A percentile compares a stretch with the other conserved stretches of the same genome.
phyloP scores from a whole-genome alignment of 2,888 invertebrate species.

The Coronaproctus castanopsis region DNA sequence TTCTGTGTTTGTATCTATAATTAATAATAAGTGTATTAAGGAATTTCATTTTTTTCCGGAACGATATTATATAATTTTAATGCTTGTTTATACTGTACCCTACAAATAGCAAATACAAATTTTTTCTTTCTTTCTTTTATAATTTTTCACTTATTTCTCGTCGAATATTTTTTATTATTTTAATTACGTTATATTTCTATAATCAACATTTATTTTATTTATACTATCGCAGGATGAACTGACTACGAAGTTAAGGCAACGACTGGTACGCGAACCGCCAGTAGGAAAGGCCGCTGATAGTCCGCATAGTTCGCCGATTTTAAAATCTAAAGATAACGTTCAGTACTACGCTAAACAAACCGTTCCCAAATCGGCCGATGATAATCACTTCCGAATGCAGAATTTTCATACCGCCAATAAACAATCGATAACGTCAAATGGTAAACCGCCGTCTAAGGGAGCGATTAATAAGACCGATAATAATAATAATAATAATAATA shows the following conservation, averaged over 20 bases:
- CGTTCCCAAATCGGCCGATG: neutral
- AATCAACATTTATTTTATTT: too few species aligned
- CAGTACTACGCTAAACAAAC: neutral
- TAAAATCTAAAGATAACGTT: conserved; percentile 3
- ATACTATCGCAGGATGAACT: conserved; percentile 33
- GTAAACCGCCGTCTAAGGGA: conserved; percentile 1
- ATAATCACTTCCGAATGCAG: neutral
- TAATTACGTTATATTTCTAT: too few species aligned
- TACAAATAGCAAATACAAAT: too few species aligned
- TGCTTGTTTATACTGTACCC: too few species aligned
- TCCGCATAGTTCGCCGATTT: conserved; percentile 13
- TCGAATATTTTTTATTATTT: too few species aligned
- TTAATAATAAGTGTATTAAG: too few species aligned
- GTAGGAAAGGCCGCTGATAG: conserved; percentile 23
- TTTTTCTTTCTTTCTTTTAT: too few species aligned
- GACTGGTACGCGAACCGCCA: conserved; percentile 31
- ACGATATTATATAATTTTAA: too few species aligned
- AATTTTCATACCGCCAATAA: neutral
- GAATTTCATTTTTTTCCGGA: too few species aligned
- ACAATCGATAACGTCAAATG: conserved; percentile 2
- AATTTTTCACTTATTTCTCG: too few species aligned
- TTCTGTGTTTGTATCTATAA: too few species aligned
- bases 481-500: neutral
- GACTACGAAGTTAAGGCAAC: conserved; percentile 29
- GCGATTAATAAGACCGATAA: neutral